Percentiles rank a stretch among this genome's conserved stretches.
phyloP scores from a whole-genome alignment of 2,888 invertebrate species.

The Portevinia maculata region DNA sequence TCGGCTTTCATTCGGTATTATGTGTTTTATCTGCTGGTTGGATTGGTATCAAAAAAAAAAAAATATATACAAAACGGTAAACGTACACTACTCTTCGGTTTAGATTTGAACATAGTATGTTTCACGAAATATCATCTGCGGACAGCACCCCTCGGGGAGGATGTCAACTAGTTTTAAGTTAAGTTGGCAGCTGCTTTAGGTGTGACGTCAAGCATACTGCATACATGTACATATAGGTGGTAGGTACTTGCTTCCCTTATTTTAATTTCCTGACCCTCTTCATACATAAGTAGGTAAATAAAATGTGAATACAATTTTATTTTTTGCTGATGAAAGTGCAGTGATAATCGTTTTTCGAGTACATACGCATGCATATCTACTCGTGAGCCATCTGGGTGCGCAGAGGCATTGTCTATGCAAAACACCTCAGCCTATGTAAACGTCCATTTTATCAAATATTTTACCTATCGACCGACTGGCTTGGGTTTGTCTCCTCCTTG shows the following conservation, averaged over 20 bases:
- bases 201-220: slow-evolving; percentile 54
- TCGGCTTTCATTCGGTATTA: slow-evolving; percentile 26
- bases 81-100: slow-evolving; percentile 12
- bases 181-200: slow-evolving; percentile 52
- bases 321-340: slow-evolving; percentile 31
- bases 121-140: slow-evolving; percentile 15
- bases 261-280: slow-evolving; percentile 32
- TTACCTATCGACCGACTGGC: slow-evolving; percentile 22
- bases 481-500: slow-evolving; percentile 7
- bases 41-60: slow-evolving; percentile 1
- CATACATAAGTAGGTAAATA: not conserved
- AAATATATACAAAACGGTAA: not conserved
- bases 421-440: slow-evolving; percentile 38
- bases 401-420: slow-evolving; percentile 19
- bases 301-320: not conserved
- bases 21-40: slow-evolving; percentile 9
- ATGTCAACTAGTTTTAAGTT: slow-evolving; percentile 45
- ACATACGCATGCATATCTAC: slow-evolving; percentile 18
- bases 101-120: slow-evolving; percentile 18
- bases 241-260: slow-evolving; percentile 33
- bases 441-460: slow-evolving; percentile 27
- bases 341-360: slow-evolving; percentile 36
- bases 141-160: slow-evolving; percentile 24
- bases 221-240: not conserved
- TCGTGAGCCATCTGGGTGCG: slow-evolving; percentile 37